These are phyloP conservation scores for Autographa pulchrina DNA, from an alignment of 2,888 invertebrate genomes.

Conservation along the genomic window DNA sequence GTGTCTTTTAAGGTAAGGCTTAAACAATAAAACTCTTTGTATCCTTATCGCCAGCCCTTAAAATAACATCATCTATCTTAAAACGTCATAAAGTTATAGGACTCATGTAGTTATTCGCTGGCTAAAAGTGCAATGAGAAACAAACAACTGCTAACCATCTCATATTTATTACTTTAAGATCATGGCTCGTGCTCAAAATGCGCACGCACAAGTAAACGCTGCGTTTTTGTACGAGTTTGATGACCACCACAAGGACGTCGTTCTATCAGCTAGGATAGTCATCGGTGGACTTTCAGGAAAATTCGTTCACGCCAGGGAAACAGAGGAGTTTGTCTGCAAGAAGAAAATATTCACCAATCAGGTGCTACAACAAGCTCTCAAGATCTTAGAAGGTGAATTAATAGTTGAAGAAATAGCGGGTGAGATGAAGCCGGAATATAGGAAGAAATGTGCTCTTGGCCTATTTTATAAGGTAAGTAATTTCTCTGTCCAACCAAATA, in stretches of 20 bases:
- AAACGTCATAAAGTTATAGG: not conserved
- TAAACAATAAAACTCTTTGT: not conserved
- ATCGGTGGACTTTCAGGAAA: conserved; percentile 88
- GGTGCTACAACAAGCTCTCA: conserved; percentile 86
- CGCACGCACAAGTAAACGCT: conserved; percentile 93
- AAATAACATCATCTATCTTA: no score
- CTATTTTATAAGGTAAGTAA: conserved; percentile 91
- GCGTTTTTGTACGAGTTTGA: conserved; percentile 91
- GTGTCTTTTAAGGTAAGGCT: conserved; percentile 73
- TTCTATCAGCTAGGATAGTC: conserved; percentile 89
- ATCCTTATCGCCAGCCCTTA: no score
- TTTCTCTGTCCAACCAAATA: no score
- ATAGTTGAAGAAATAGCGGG: conserved; percentile 81
- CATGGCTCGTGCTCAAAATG: conserved; percentile 92
- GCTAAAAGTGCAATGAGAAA: not conserved
- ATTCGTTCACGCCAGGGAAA: conserved; percentile 89
- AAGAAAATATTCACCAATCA: conserved; percentile 82
- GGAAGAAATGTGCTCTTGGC: conserved; percentile 89
- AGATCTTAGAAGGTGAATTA: conserved; percentile 87
- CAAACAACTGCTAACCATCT: not conserved
- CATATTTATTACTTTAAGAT: conserved; percentile 84
- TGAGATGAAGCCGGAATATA: conserved; percentile 89
- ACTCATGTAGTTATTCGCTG: not conserved
- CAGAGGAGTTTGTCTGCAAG: conserved; percentile 84
- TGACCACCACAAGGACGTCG: conserved; percentile 55